These are phyloP conservation scores for Tauraco erythrolophus DNA, from an alignment of 2,113 vertebrate genomes.

Conservation along the genomic window DNA sequence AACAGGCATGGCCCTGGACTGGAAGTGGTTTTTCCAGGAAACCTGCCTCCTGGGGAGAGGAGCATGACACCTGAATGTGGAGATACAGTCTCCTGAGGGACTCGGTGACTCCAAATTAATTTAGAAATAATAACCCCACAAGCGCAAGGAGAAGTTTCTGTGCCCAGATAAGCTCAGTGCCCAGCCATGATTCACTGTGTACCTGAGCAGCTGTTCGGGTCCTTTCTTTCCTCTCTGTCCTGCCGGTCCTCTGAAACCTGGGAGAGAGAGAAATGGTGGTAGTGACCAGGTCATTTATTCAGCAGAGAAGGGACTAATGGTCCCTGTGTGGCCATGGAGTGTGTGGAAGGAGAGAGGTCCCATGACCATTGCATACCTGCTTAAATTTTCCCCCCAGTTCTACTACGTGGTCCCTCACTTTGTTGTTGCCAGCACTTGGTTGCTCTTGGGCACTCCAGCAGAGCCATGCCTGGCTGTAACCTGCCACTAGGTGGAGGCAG, in stretches of 20 bases:
- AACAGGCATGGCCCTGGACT: not conserved
- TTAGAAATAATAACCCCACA: not conserved
- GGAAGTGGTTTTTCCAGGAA: not conserved
- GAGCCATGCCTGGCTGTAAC: not conserved
- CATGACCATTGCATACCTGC: not conserved
- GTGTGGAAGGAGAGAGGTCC: not conserved
- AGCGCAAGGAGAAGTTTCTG: not conserved
- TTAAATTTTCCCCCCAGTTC: not conserved
- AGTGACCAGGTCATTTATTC: not conserved
- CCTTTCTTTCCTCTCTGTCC: not conserved
- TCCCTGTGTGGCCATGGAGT: accelerated
- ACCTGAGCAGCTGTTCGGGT: not conserved
- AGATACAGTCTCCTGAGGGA: not conserved
- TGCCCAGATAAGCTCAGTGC: not conserved
- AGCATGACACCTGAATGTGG: not conserved
- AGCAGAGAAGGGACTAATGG: not conserved
- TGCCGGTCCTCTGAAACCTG: not conserved
- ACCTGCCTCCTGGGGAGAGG: not conserved
- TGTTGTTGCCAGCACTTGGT: not conserved
- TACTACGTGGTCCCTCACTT: not conserved
- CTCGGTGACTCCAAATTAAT: not conserved
- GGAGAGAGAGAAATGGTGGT: not conserved
- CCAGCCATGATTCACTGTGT: accelerated
- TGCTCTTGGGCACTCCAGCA: not conserved
- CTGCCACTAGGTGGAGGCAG: not conserved